phyloP scores from a whole-genome alignment of 2,113 vertebrate species.

The Microtus ochrogaster region DNA sequence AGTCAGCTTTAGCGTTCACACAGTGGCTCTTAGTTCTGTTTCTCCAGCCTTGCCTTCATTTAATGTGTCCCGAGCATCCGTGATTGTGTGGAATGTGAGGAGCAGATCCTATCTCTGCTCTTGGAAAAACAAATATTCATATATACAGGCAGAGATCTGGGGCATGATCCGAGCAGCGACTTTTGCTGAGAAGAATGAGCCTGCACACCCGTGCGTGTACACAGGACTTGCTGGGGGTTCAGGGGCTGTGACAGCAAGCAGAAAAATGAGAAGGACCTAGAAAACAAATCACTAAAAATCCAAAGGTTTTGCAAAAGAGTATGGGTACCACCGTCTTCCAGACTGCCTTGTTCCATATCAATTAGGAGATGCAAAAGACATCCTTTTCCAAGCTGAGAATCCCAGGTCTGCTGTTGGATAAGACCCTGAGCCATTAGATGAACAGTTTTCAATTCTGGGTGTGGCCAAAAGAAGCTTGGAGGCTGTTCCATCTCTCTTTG shows the following conservation, averaged over 20 bases:
- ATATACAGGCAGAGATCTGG: not conserved
- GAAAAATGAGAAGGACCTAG: not conserved
- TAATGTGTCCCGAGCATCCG: not conserved
- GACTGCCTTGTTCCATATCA: not conserved
- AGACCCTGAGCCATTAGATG: not conserved
- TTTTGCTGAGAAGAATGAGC: not conserved
- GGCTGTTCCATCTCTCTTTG: not conserved
- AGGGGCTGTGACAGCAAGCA: not conserved
- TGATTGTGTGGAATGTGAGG: slow-evolving; percentile 16
- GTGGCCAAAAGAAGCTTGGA: not conserved
- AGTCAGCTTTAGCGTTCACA: not conserved
- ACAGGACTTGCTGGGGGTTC: not conserved
- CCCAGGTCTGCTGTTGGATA: not conserved
- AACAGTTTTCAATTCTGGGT: not conserved
- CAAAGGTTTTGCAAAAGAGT: not conserved
- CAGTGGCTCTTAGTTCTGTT: not conserved
- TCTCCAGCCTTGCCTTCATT: not conserved
- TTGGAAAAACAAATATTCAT: not conserved
- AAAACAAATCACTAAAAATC: not conserved
- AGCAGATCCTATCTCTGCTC: not conserved
- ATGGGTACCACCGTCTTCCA: not conserved
- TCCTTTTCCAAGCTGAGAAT: not conserved
- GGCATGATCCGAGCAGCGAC: not conserved
- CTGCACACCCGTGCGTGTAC: not conserved
- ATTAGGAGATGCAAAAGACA: not conserved